Percentiles rank a stretch among this genome's conserved stretches.
Evolutionary conservation across 1,140 invertebrate genomes (phyloP).

Genomic region (Macrobrachium nipponense): DNA sequence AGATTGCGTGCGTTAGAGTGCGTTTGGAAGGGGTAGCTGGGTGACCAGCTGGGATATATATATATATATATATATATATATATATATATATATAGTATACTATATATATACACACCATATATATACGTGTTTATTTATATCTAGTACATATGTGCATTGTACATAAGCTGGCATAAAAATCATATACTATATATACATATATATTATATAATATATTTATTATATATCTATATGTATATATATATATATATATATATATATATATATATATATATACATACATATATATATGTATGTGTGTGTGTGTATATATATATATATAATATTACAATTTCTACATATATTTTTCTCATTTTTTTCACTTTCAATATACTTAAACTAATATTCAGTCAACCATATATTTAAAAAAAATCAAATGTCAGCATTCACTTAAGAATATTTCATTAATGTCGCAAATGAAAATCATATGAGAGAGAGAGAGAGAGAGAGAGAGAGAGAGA

Average conservation of each 20-base stretch:
- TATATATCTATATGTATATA: constrained; percentile 14
- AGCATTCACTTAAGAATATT: neutral
- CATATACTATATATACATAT: neutral
- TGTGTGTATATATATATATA: neutral
- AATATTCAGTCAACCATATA: too few species aligned
- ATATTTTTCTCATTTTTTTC: too few species aligned
- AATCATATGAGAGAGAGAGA: too few species aligned
- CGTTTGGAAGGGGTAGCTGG: neutral
- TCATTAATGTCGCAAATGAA: neutral
- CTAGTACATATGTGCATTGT: neutral
- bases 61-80: constrained; percentile 24
- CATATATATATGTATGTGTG: constrained; percentile 3
- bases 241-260: constrained; percentile 24
- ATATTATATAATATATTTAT: neutral
- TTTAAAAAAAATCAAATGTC: too few species aligned
- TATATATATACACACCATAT: constrained; percentile 9
- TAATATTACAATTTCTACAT: too few species aligned
- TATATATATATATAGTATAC: constrained; percentile 20
- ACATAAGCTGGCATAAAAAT: too few species aligned
- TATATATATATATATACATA: constrained; percentile 14
- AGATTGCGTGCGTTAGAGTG: neutral
- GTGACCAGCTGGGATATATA: neutral
- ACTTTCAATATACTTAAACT: too few species aligned
- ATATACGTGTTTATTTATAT: neutral
- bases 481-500: neutral